A percentile compares a stretch with the other conserved stretches of the same genome.
These are phyloP conservation scores for Glyptemys insculpta DNA, from an alignment of 2,797 vertebrate genomes.

Conservation along the genomic window DNA sequence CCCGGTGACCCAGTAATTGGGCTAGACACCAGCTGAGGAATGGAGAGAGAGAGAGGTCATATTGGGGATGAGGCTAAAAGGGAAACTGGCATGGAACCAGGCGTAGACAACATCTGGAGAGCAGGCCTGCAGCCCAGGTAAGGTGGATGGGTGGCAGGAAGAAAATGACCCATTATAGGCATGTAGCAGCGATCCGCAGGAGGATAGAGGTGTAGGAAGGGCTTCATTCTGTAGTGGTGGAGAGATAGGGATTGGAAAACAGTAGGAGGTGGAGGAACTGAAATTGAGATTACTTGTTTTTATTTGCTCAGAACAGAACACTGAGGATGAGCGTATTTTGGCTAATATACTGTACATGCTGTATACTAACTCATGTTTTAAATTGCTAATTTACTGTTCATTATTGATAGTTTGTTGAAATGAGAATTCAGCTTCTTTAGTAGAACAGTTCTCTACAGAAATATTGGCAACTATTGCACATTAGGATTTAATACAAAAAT, in stretches of 20 bases:
- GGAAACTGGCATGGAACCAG: not conserved
- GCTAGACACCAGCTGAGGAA: not conserved
- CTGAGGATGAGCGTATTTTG: slow-evolving; percentile 24
- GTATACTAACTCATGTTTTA: slow-evolving; percentile 51
- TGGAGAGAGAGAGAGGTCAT: not conserved
- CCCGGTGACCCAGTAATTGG: not conserved
- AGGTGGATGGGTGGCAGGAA: not conserved
- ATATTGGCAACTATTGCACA: slow-evolving; percentile 49
- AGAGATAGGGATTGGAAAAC: slow-evolving; percentile 30
- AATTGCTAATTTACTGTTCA: slow-evolving; percentile 59
- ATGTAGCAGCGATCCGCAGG: not conserved
- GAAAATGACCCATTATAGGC: not conserved
- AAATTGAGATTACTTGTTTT: not conserved
- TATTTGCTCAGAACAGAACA: not conserved
- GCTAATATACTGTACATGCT: not conserved
- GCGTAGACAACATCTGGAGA: not conserved
- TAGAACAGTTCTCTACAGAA: slow-evolving; percentile 32
- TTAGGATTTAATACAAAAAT: slow-evolving; percentile 46
- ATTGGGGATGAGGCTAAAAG: not conserved
- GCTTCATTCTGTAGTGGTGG: not conserved
- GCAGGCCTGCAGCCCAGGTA: not conserved
- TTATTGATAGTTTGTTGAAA: slow-evolving; percentile 58
- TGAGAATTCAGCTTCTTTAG: slow-evolving; percentile 47
- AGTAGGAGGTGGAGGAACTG: not conserved
- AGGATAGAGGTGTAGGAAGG: not conserved